Percentiles rank a stretch among this genome's conserved stretches.
Conservation (phyloP, 2,113 vertebrate species). For the Rafetus swinhoei region DNA sequence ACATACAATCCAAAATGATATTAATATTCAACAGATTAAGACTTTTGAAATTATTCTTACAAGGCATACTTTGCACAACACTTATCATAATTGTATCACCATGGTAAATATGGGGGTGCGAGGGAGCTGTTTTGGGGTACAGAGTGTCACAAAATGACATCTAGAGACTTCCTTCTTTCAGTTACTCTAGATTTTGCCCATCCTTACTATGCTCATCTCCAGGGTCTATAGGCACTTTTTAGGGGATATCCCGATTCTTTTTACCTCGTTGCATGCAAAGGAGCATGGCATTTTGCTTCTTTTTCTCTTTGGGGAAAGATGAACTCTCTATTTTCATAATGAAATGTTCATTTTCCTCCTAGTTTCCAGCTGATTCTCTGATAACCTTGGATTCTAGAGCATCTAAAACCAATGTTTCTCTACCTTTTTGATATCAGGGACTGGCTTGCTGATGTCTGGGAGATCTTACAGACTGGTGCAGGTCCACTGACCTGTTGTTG, state of each 20-base stretch:
- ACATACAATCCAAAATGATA: no score
- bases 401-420: neutral
- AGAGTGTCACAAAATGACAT: neutral
- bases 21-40: no score
- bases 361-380: neutral
- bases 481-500: neutral
- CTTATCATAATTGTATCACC: no score
- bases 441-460: neutral
- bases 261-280: neutral
- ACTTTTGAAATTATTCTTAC: no score
- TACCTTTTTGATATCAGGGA: neutral
- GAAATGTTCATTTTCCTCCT: neutral
- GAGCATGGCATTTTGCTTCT: neutral
- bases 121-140: no score
- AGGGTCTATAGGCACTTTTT: neutral
- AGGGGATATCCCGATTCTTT: neutral
- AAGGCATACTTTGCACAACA: no score
- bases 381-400: neutral
- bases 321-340: accelerated
- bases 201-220: neutral
- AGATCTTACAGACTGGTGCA: neutral
- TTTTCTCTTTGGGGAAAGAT: neutral
- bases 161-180: neutral
- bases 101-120: no score
- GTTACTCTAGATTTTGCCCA: neutral